These are phyloP conservation scores for Thaumetopoea pityocampa DNA, from an alignment of 1,140 invertebrate genomes.

Conservation along the genomic window DNA sequence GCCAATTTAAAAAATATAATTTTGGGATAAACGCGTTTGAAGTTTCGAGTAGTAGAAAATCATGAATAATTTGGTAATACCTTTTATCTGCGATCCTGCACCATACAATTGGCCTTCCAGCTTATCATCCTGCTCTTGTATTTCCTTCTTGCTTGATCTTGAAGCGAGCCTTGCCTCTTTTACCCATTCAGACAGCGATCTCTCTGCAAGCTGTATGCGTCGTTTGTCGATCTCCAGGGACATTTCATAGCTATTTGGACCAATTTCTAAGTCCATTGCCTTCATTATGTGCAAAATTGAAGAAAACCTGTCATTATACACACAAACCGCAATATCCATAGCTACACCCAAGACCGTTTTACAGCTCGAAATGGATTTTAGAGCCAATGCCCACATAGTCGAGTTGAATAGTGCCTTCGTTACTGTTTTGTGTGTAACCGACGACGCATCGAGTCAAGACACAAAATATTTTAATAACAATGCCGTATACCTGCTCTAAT, in stretches of 20 bases:
- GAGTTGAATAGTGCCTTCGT: conserved; percentile 15
- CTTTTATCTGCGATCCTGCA: conserved; percentile 6
- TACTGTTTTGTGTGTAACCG: conserved; percentile 12
- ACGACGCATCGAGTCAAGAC: conserved; percentile 9
- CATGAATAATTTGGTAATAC: conserved; percentile 9
- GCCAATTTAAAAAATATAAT: background rate
- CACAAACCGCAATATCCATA: conserved; percentile 12
- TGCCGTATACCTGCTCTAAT: no score
- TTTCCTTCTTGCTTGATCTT: conserved; percentile 15
- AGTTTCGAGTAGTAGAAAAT: conserved; percentile 4
- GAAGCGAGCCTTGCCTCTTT: conserved; percentile 10
- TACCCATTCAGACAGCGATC: conserved; percentile 11
- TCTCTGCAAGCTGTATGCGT: conserved; percentile 9
- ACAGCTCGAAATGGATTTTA: conserved; percentile 12
- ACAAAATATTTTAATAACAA: no score
- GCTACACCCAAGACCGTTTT: conserved; percentile 15
- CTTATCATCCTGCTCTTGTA: conserved; percentile 9
- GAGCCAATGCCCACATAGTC: conserved; percentile 11
- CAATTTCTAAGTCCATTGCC: conserved; percentile 5
- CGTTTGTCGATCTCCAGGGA: conserved; percentile 11
- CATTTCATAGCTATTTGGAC: conserved; percentile 5
- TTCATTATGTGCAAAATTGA: conserved; percentile 11
- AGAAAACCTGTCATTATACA: conserved; percentile 6
- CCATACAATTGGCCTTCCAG: conserved; percentile 14
- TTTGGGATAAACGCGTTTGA: conserved; percentile 2